These are phyloP conservation scores for Aporophyla nigra DNA, from an alignment of 2,888 invertebrate genomes.

Conservation along the genomic window DNA sequence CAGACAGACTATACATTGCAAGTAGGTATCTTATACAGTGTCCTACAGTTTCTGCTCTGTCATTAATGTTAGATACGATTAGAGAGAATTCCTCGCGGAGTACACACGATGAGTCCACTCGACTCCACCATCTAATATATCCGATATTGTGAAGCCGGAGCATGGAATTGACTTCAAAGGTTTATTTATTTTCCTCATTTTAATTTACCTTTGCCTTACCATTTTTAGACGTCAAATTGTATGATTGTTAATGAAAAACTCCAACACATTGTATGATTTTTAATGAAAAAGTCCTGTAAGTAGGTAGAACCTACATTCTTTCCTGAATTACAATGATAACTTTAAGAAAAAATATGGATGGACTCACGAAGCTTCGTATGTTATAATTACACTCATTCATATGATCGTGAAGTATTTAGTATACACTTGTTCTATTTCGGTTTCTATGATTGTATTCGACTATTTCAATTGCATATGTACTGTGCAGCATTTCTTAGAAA, in stretches of 20 bases:
- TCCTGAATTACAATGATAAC: not conserved
- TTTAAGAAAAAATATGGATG: not conserved
- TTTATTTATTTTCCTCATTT: constrained; percentile 19
- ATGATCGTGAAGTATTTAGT: no score
- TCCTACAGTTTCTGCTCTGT: constrained; percentile 34
- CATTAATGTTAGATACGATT: constrained; percentile 49
- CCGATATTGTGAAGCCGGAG: not conserved
- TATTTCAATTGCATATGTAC: no score
- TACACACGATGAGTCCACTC: not conserved
- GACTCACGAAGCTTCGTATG: no score
- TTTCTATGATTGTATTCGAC: no score
- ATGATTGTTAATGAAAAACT: not conserved
- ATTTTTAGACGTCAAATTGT: constrained; percentile 3
- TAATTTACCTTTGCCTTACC: not conserved
- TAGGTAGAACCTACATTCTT: not conserved
- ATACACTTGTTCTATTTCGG: not conserved
- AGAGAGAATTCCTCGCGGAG: constrained; percentile 19
- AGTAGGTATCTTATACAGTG: not conserved
- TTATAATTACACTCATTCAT: no score
- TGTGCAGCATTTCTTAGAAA: no score
- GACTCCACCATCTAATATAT: constrained; percentile 22
- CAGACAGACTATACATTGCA: not conserved
- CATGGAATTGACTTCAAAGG: constrained; percentile 8
- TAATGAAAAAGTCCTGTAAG: not conserved
- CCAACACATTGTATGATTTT: not conserved